Evolutionary conservation across 1,140 invertebrate genomes (phyloP), one percentile per base, ranked within the genome.

Genomic region (Neodiprion lecontei): DNA sequence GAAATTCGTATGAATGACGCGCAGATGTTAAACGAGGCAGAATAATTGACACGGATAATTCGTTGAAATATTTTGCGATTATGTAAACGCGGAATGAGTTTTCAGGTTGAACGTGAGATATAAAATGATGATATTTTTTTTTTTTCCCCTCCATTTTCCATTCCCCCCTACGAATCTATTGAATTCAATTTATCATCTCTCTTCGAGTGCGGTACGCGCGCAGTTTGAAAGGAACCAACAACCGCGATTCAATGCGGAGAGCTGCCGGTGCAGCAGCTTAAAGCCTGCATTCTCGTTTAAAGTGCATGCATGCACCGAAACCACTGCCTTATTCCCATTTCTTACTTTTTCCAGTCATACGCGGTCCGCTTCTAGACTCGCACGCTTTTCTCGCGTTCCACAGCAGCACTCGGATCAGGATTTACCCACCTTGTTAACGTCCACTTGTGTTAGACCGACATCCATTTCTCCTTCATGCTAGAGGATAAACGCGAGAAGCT

Each of bases 311-410:
- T 61, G 53, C 53, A 61, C 11, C n/a, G 53, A 0, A 61, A 9
- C 53, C 53, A 61, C 9, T 61, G n/a, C 53, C 53, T 61, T 61
- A 14, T 17, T 61, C 28, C 11, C 9, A 61, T 17, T 12, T 9
- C 53, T 61, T 61, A 61, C 53, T 61, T 61, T 61, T 61, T 61
- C 53, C n/a, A 61, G 53, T 61, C 53, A 61, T 61, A 17, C 9
- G 53, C 11, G 11, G 53, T 5, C 28, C 28, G 28, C 28, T 40
- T 40, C 28, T 40, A 1, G 28, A 40, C 28, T 40, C 1, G 2
- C 28, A 40, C 17, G 2, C 5, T 40, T 40, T 40, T 40, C 28
- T 5, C 28, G 28, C 28, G 28, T 40, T 5, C 28, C 28, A 5
- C 28, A 40, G 28, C 28, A 1, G 28, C 28, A 40, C 28, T 40